Evolutionary conservation across 1,140 invertebrate genomes (phyloP), one percentile per base, ranked within the genome.

Genomic region (Drosophila elegans): DNA sequence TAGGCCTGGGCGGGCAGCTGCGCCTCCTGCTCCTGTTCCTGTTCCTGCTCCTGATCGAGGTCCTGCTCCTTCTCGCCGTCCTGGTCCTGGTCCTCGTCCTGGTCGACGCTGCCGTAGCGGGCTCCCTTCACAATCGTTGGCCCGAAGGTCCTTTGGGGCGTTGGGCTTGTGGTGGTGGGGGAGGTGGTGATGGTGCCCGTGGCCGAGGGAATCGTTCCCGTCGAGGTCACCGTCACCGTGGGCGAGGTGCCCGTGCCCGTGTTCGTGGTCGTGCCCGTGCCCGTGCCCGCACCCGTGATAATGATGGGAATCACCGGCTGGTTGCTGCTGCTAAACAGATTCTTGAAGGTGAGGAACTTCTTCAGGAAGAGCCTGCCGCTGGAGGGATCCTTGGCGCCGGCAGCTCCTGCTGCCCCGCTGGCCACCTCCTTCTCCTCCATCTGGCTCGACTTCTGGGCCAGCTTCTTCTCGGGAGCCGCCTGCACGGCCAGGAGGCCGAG

Each of bases 341-440:
- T 92, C 57, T 84, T 91, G 59, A 91, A 91, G 25, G 77, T 72
- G 11, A 91, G 67, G 57, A 92, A 91, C 54, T 92, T 92, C 53
- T 90, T 91, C 0, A 91, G 67, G 54, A 92, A 92, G 11, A 92
- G 61, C 0, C 91, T 68, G 0, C 91, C 91, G 27, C 88, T 91
- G 21, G 88, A 91, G 0, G 78, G 60, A 16, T 91, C 90, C 36
- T 88, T 89, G 54, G 45, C 42, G 0, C 32, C 52, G 41, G 13
- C 54, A 0, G 36, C 61, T 13, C 12, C 38, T 0, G 29, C 16
- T 9, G 4, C 38, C 10, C 16, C 1, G 16, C 49, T 16, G 25
- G 41, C 11, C 21, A 42, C 51, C 3, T 36, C 52, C 39, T 42
- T 42, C 13, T 72, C 38, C 25, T 64, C 77, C 10, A 55, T 68